Evolutionary conservation across 2,888 invertebrate genomes (phyloP).

Genomic region (Agrotis ipsilon): DNA sequence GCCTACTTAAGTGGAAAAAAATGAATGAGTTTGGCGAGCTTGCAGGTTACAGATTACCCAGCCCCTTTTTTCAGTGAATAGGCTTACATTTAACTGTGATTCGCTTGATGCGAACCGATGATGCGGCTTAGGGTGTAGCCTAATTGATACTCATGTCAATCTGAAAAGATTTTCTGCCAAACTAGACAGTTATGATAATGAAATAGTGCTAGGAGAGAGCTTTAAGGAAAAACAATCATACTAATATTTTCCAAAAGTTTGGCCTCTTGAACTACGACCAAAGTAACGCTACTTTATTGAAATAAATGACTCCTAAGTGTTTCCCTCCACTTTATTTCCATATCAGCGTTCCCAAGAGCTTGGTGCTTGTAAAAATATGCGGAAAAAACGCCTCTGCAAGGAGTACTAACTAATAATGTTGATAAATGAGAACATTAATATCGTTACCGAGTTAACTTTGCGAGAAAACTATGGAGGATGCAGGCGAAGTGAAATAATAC

Average conservation of each 20-base stretch:
- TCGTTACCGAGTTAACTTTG: constrained; percentile 34
- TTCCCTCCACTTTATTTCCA: constrained; percentile 38
- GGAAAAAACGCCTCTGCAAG: constrained; percentile 28
- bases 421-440: constrained; percentile 48
- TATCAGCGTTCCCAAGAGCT: constrained; percentile 23
- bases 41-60: too few species aligned
- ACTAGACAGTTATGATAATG: background rate
- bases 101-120: too few species aligned
- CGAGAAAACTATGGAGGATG: constrained; percentile 18
- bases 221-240: constrained; percentile 3
- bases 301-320: constrained; percentile 43
- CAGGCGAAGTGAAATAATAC: constrained; percentile 19
- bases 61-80: too few species aligned
- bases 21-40: too few species aligned
- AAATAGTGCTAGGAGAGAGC: background rate
- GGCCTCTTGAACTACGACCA: background rate
- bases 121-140: too few species aligned
- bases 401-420: constrained; percentile 37
- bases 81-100: too few species aligned
- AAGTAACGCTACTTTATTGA: constrained; percentile 39
- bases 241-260: background rate
- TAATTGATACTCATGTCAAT: background rate
- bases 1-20: too few species aligned
- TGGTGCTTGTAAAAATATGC: constrained; percentile 30
- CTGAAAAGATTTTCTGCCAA: background rate